Evolutionary conservation across 64 coral and sea anemone genomes (phyloP), one percentile per base, ranked within the genome.

Genomic region (Orbicella faveolata): DNA sequence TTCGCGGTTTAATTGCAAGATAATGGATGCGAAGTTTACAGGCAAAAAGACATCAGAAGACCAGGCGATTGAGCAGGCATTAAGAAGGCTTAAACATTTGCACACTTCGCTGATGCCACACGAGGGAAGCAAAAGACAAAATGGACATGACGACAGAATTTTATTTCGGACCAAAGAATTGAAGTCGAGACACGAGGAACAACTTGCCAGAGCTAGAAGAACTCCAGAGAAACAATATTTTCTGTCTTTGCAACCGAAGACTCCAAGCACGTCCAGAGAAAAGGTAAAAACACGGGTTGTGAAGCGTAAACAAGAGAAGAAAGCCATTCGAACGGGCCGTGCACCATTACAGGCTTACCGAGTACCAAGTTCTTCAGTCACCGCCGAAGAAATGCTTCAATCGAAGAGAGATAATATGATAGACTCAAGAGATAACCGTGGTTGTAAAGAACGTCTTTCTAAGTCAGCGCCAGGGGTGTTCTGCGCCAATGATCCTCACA

Each of bases 11-110:
- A 6, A 48, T 48, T 48, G 44, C 44, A 4, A 48, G 44, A 48
- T 48, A 73, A 85, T 85, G 82, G 65, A 23, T 70, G 14, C 36
- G 1, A 18, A 21, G 34, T n/a, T 11, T 52, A 52, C 23, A 14
- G 65, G 19, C 67, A 14, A 10, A 34, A 88, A 39, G 25, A 77
- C 53, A 23, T 55, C 52, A 34, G 77, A 88, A 66, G 66, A 88
- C 52, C 73, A 65, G 16, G 25, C 54, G 21, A 88, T 65, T 36
- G 87, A 68, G 39, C 89, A 91, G 41, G 80, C 89, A 35, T 83
- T 91, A 37, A 83, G 89, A 39, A 81, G 89, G 61, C 73, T 91
- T 36, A 91, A 91, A 69, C 85, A 91, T 75, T 83, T 91, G 3
- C 89, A 91, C 59, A 91, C 89, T 19, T 91, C 89, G 80, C 57